Conservation (phyloP, 2,113 vertebrate species). For the Alexandromys fortis region DNA sequence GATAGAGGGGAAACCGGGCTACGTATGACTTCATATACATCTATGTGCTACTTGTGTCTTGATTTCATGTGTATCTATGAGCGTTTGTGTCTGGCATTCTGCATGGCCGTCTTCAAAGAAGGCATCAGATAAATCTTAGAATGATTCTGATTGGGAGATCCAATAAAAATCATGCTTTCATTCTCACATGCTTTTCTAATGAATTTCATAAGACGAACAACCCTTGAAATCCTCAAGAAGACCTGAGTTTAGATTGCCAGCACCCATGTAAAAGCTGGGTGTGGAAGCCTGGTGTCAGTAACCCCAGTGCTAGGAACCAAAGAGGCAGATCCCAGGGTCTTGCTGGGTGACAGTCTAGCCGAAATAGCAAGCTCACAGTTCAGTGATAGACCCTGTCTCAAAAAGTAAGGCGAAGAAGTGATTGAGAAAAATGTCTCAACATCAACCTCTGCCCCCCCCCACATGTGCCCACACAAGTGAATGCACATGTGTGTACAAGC, state of each 20-base stretch:
- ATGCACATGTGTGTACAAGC: too few species aligned
- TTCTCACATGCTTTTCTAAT: background rate
- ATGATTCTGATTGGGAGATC: background rate
- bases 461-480: background rate
- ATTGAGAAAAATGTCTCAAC: background rate
- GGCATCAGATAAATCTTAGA: background rate
- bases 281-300: background rate
- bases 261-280: too few species aligned
- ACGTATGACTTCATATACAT: background rate
- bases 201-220: background rate
- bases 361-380: background rate
- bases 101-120: background rate
- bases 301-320: background rate
- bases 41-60: background rate
- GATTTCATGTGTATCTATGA: background rate
- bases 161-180: background rate
- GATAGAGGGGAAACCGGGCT: background rate
- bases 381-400: background rate
- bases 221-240: background rate
- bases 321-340: background rate
- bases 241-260: background rate
- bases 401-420: background rate
- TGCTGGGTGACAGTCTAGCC: background rate
- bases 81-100: conserved; percentile 11
- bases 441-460: background rate